Evolutionary conservation across 2,797 vertebrate species (phyloP), one percentile per base, ranked within the genome.

Genomic region (Cossypha niveicapilla): DNA sequence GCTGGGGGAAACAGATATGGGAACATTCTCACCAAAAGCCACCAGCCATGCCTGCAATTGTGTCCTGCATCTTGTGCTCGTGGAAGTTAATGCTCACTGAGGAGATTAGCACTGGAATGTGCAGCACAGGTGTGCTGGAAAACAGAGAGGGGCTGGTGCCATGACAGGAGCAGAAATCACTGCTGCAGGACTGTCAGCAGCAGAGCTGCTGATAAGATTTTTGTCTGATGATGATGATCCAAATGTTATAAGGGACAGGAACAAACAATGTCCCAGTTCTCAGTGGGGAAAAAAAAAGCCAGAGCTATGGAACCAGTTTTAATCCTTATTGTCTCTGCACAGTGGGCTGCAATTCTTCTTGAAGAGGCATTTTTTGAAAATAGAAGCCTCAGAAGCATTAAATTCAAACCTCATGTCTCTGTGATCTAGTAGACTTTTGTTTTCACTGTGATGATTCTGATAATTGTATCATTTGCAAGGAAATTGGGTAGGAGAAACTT

Each of bases 61-160:
- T 25, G 58, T 34, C 13, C 41, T 44, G 22, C 5, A 22, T 4
- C 21, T 56, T 30, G 10, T 28, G 15, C 8, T 58, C 23, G 1
- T 32, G 39, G n/a, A 51, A 53, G 27, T 10, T 22, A n/a, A 47
- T 25, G 18, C 24, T 21, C 42, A 27, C 53, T 21, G 39, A 79
- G 65, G 73, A 86, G 71, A 70, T 6, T 15, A 22, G 53, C 1
- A 0, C 16, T 7, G 32, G 28, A 42, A 32, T 0, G 4, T 0
- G 3, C 63, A n/a, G 28, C 25, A 1, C 45, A 0, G 0, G 6
- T 9, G 65, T n/a, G 25, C 37, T n/a, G 57, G 44, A 56, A 54
- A 18, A 17, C 63, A 48, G 28, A 57, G 39, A 56, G 16, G n/a
- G 25, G 28, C 54, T 85, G 37, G 18, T 9, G 24, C 22, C 47